Conservation (phyloP, 1,140 invertebrate species). For the Pogonus chalceus region DNA sequence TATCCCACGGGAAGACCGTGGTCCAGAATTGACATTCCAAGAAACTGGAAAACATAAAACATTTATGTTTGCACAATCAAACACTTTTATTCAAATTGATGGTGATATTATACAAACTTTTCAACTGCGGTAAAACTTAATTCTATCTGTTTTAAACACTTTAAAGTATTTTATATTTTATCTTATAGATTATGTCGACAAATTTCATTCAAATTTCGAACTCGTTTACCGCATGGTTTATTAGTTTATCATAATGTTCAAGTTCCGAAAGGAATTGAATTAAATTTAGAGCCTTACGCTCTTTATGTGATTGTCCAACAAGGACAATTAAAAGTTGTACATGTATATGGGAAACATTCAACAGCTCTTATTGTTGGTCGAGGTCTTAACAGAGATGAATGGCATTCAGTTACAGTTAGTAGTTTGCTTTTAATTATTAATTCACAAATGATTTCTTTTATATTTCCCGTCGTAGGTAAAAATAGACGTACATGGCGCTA, state of each 20-base stretch:
- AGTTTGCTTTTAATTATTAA: background rate
- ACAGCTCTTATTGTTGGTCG: conserved; percentile 78
- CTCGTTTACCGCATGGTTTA: conserved; percentile 72
- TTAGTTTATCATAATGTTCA: conserved; percentile 83
- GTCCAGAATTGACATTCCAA: conserved; percentile 66
- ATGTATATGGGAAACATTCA: conserved; percentile 75
- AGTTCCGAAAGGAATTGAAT: conserved; percentile 61
- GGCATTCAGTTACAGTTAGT: conserved; percentile 71
- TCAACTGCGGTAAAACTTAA: conserved; percentile 62
- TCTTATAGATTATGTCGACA: conserved; percentile 68
- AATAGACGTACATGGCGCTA: conserved; percentile 72
- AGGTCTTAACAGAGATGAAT: conserved; percentile 78
- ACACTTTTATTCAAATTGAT: conserved; percentile 79
- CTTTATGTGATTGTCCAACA: conserved; percentile 83
- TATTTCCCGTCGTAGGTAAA: conserved; percentile 39
- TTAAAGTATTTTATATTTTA: too few species aligned
- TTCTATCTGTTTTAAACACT: conserved; percentile 9
- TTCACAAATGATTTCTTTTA: conserved; percentile 4
- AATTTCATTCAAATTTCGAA: conserved; percentile 80
- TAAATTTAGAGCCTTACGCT: conserved; percentile 59
- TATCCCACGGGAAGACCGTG: conserved; percentile 58
- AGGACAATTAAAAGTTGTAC: conserved; percentile 80
- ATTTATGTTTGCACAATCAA: conserved; percentile 79
- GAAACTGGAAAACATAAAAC: conserved; percentile 66
- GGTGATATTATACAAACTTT: conserved; percentile 75